Percentiles rank a stretch among this genome's conserved stretches.
These are phyloP conservation scores for Apamea monoglypha DNA, from an alignment of 2,888 invertebrate species.

Conservation along the genomic window DNA sequence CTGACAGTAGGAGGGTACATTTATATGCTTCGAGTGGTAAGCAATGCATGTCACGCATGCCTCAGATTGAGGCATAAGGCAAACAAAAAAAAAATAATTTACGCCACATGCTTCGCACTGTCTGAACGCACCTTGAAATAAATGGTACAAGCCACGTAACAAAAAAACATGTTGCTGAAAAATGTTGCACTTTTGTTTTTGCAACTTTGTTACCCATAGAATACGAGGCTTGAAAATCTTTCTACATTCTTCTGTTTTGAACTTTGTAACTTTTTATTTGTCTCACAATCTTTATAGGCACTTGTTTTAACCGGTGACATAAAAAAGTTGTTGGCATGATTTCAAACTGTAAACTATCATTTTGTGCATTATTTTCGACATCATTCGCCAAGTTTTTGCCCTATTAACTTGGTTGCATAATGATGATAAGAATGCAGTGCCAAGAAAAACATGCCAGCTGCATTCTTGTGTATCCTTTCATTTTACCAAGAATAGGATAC, in stretches of 20 bases:
- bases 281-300: neutral
- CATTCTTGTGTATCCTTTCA: neutral
- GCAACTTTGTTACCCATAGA: neutral
- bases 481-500: neutral
- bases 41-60: neutral
- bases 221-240: neutral
- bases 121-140: neutral
- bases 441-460: constrained; percentile 25
- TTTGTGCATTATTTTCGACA: constrained; percentile 24
- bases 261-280: neutral
- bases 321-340: constrained; percentile 28
- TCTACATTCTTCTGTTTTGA: neutral
- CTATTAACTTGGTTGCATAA: constrained; percentile 30
- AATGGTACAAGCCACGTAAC: neutral
- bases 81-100: neutral
- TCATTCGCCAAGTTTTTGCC: constrained; percentile 29
- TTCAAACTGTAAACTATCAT: constrained; percentile 21
- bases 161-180: neutral
- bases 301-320: neutral
- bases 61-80: too few relatives aligned
- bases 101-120: too few relatives aligned
- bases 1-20: neutral
- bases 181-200: neutral
- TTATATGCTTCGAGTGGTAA: neutral
- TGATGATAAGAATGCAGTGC: constrained; percentile 20